Base-by-base conservation (phyloP, 2,888 invertebrate species). In the Ormia ochracea region DNA sequence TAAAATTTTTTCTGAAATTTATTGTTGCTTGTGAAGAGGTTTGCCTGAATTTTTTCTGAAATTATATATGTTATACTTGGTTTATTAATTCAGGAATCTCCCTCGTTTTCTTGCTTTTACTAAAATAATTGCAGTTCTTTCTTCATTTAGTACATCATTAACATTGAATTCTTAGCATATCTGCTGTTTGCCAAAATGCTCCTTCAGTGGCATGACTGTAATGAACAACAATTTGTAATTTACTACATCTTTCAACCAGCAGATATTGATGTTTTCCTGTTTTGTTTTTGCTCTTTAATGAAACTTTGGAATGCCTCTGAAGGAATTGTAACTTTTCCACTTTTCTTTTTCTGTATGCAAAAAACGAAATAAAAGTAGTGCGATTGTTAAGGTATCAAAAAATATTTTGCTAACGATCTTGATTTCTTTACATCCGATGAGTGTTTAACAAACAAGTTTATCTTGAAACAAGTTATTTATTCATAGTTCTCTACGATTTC, bases 211-310 rank as follows among this genome's bases (percentile, higher is more conserved):
- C 43, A 50, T 28, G 58, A 50, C 36, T 73, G 41, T 52, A 52
- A 63, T 77, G 56, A 72, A 63, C 66, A 73, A 73, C 72, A 68
- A 73, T 80, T 80, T 80, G 80, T 69, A 80, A 76, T 80, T 80
- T 76, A 73, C 76, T 68, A 80, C 80, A 76, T 80, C 80, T 80
- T 73, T 80, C 80, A 80, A 58, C 72, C 17, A 43, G 50, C 31
- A 56, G 66, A 76, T 76, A 80, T 80, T 76, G 76, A 80, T 80
- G 80, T 73, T 80, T 80, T 80, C 76, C 80, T 76, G 76, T 73
- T 56, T 48, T 19, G 3, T 10, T 38, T 65, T 45, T 33, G 48
- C 36, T 19, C 48, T 1, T 14, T 17, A 45, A 19, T 38, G 41
- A 52, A 68, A 68, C 43, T 68, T 68, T 50, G 45, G 54, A 56